A percentile compares a stretch with the other conserved stretches of the same genome.
These are phyloP conservation scores for Clanis bilineata DNA, from an alignment of 2,888 invertebrate genomes.

Conservation along the genomic window DNA sequence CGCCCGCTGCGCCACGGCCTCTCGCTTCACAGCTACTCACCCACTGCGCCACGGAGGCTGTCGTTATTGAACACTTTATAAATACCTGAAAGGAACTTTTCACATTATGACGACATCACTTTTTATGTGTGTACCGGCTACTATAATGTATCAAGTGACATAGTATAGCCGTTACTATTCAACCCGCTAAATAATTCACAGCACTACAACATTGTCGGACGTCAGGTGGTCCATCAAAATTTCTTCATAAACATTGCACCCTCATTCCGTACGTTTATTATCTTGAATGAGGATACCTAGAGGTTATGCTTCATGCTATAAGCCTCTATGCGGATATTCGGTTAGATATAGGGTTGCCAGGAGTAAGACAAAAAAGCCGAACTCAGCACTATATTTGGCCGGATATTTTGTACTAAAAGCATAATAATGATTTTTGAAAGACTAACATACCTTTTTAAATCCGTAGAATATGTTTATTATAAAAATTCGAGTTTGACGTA, in stretches of 20 bases:
- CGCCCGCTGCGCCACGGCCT: no score
- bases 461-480: no score
- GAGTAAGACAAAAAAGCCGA: no score
- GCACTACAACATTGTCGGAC: not conserved
- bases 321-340: conserved; percentile 38
- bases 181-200: conserved; percentile 1
- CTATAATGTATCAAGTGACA: not conserved
- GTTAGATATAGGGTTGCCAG: no score
- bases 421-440: no score
- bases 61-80: not conserved
- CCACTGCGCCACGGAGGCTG: no score
- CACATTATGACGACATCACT: not conserved
- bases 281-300: conserved; percentile 15
- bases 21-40: no score
- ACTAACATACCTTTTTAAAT: no score
- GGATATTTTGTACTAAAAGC: no score
- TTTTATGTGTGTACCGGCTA: not conserved
- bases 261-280: conserved; percentile 25
- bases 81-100: not conserved
- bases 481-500: no score
- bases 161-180: not conserved
- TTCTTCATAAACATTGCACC: conserved; percentile 11
- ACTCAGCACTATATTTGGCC: no score
- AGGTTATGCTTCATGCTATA: conserved; percentile 23
- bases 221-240: conserved; percentile 9